These are phyloP conservation scores for Latrodectus geometricus DNA, from an alignment of 1,140 invertebrate genomes.

Conservation along the genomic window DNA sequence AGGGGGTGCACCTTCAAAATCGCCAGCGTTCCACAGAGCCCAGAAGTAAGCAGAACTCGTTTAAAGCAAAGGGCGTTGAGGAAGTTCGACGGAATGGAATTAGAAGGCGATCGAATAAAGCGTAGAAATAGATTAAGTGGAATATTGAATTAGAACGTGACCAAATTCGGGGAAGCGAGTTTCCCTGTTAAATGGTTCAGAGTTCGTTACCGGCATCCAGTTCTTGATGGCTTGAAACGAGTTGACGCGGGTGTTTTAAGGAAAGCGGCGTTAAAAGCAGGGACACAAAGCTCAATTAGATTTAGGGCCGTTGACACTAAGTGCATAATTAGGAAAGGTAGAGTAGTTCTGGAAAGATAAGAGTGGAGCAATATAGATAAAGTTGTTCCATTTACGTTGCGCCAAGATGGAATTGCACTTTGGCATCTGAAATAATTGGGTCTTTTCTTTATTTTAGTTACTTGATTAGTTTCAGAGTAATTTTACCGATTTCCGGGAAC, in stretches of 20 bases:
- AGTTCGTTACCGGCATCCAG: neutral
- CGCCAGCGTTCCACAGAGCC: neutral
- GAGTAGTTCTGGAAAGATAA: neutral
- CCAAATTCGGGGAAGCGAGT: conserved; percentile 21
- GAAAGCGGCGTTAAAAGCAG: neutral
- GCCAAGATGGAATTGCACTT: no score
- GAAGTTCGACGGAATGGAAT: conserved; percentile 45
- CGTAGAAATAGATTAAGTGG: conserved; percentile 30
- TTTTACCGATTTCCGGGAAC: no score
- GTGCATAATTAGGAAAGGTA: neutral
- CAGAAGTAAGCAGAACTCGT: neutral
- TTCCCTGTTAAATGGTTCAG: conserved; percentile 43
- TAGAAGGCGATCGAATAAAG: conserved; percentile 49
- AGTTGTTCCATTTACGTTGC: no score
- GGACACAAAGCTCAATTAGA: neutral
- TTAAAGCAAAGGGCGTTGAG: neutral
- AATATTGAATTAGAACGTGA: conserved; percentile 60
- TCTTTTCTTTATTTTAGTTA: no score
- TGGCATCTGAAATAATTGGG: no score
- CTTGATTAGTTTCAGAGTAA: no score
- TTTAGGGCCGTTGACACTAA: neutral
- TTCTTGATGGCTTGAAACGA: neutral
- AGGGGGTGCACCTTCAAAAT: conserved; percentile 12
- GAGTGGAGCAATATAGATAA: neutral
- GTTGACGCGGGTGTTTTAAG: neutral